A percentile compares a stretch with the other conserved stretches of the same genome.
Conservation (phyloP, 2,797 vertebrate species). For the Melanotaenia pygmaea region DNA sequence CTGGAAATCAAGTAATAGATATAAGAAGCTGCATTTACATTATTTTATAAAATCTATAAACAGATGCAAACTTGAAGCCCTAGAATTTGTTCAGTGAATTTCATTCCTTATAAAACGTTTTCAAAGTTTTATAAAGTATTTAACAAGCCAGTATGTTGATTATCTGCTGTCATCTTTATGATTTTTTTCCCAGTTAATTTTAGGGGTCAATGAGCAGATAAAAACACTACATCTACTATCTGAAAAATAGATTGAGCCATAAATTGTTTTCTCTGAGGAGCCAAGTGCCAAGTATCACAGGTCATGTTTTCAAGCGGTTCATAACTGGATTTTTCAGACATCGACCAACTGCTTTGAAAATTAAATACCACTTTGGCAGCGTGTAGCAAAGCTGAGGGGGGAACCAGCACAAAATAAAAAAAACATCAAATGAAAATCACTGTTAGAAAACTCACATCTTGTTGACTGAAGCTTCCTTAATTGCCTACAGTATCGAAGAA, state of each 20-base stretch:
- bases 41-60: not conserved
- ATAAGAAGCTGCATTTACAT: not conserved
- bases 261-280: not conserved
- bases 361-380: constrained; percentile 7
- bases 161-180: not conserved
- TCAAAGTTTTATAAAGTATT: not conserved
- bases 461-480: constrained; percentile 34
- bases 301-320: not conserved
- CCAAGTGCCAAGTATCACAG: not conserved
- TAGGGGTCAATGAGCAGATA: not conserved
- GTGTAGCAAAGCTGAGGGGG: not conserved
- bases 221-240: not conserved
- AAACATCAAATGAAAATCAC: not conserved
- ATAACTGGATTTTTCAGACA: not conserved
- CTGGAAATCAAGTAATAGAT: not conserved
- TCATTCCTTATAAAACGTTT: not conserved
- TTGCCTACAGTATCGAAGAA: constrained; percentile 13
- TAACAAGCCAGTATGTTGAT: not conserved
- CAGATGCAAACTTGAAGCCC: not conserved
- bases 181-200: not conserved
- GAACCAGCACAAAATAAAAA: not conserved
- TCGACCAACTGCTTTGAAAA: not conserved
- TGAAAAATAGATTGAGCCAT: not conserved
- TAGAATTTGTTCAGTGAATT: not conserved
- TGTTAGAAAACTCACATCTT: constrained; percentile 3